These are phyloP conservation scores for Scaptomyza flava DNA, from an alignment of 2,888 invertebrate genomes.

Conservation along the genomic window DNA sequence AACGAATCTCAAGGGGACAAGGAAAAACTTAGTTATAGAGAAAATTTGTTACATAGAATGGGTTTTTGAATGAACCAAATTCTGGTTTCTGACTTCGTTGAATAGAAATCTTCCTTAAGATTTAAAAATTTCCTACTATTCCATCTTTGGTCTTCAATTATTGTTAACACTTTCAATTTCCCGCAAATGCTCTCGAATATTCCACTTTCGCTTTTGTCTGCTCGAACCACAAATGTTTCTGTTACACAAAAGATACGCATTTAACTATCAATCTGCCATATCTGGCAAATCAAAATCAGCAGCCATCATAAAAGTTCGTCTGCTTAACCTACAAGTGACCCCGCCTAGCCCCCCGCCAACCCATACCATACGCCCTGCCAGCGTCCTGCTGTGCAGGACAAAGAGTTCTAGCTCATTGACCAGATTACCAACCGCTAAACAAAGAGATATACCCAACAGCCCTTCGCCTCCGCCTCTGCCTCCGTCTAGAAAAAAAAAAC, in stretches of 20 bases:
- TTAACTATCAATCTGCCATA: slow-evolving; percentile 16
- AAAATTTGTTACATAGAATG: too few relatives aligned
- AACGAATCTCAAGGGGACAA: too few relatives aligned
- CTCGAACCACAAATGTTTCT: slow-evolving; percentile 1
- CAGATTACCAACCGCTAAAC: slow-evolving; percentile 52
- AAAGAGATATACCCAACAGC: slow-evolving; percentile 41
- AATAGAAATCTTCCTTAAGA: too few relatives aligned
- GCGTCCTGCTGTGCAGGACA: slow-evolving; percentile 37
- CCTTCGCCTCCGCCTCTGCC: not conserved
- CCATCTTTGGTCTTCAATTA: not conserved
- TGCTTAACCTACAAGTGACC: slow-evolving; percentile 73
- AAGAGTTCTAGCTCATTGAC: slow-evolving; percentile 54
- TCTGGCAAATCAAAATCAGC: slow-evolving; percentile 37
- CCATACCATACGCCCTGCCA: not conserved
- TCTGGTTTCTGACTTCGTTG: too few relatives aligned
- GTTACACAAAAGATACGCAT: slow-evolving; percentile 1
- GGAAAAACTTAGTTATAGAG: too few relatives aligned
- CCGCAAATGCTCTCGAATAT: slow-evolving; percentile 1
- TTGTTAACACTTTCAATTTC: slow-evolving; percentile 4
- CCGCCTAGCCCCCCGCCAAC: slow-evolving; percentile 8
- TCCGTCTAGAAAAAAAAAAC: too few relatives aligned
- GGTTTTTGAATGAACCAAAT: too few relatives aligned
- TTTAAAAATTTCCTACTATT: not conserved
- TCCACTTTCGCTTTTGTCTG: slow-evolving; percentile 20
- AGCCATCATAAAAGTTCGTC: slow-evolving; percentile 50